Percentiles rank a stretch among this genome's conserved stretches.
Conservation (phyloP, 2,888 invertebrate species). For the Drosophila affinis region DNA sequence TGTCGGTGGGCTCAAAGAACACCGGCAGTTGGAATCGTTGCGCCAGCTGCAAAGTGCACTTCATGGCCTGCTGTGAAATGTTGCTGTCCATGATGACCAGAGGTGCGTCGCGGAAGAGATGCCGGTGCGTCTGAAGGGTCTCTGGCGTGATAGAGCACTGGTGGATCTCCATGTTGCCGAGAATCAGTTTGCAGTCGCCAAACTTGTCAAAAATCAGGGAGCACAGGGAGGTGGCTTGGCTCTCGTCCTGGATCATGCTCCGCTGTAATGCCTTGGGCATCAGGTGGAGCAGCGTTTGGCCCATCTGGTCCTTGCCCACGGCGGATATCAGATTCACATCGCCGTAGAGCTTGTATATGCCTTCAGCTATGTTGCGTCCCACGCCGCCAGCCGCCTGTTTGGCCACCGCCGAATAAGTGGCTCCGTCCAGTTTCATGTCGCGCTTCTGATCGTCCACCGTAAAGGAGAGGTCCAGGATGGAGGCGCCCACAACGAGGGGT, state of each 20-base stretch:
- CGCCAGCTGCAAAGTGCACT: constrained; percentile 87
- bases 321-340: constrained; percentile 89
- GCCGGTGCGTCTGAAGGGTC: constrained; percentile 87
- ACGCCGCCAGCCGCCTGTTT: constrained; percentile 93
- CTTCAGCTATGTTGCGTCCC: constrained; percentile 95
- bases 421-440: constrained; percentile 89
- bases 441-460: constrained; percentile 85
- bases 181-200: constrained; percentile 91
- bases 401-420: constrained; percentile 89
- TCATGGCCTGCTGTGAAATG: constrained; percentile 88
- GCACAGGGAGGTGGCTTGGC: constrained; percentile 88
- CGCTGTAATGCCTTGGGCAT: constrained; percentile 80
- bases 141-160: constrained; percentile 86
- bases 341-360: constrained; percentile 89
- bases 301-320: constrained; percentile 88
- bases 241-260: constrained; percentile 61
- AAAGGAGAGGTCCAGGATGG: constrained; percentile 89
- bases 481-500: constrained; percentile 90
- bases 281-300: constrained; percentile 82
- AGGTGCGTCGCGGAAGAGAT: constrained; percentile 87
- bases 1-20: constrained; percentile 95
- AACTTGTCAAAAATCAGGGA: constrained; percentile 88
- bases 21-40: constrained; percentile 88
- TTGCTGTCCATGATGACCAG: constrained; percentile 95
- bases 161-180: constrained; percentile 94